Conservation (phyloP, 2,113 vertebrate species). For the Abramis brama region DNA sequence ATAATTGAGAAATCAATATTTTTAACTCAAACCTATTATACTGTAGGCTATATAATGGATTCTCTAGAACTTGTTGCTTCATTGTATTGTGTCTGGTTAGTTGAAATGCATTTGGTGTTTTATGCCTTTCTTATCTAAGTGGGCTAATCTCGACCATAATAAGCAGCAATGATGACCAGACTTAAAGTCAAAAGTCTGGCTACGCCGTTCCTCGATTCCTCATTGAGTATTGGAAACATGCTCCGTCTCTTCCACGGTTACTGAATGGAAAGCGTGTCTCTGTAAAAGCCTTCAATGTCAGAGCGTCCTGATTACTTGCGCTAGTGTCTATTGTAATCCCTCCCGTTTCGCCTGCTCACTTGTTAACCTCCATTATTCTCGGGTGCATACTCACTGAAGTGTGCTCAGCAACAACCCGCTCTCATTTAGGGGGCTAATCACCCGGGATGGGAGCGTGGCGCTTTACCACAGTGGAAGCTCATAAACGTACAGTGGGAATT, state of each 20-base stretch:
- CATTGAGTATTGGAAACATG: not conserved
- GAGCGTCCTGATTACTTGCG: not conserved
- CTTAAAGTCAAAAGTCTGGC: not conserved
- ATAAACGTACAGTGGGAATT: constrained; percentile 16
- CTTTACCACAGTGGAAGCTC: constrained; percentile 22
- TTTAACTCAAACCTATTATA: too few species aligned
- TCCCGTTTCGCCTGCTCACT: constrained; percentile 13
- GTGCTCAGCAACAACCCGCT: constrained; percentile 21
- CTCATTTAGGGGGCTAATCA: constrained; percentile 45
- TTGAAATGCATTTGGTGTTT: not conserved
- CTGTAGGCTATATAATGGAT: too few species aligned
- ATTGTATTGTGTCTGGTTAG: not conserved
- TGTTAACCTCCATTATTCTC: constrained; percentile 41
- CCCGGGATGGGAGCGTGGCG: not conserved
- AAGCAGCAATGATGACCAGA: not conserved
- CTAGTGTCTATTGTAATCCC: constrained; percentile 10
- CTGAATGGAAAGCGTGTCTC: constrained; percentile 6
- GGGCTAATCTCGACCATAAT: not conserved
- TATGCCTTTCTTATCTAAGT: not conserved
- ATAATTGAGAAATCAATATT: too few species aligned
- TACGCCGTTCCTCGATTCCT: not conserved
- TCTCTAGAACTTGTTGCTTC: not conserved
- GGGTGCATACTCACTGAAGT: constrained; percentile 33
- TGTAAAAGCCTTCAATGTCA: not conserved
- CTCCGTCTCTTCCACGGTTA: not conserved